Percentiles rank a stretch among this genome's conserved stretches.
Conservation (phyloP, 2,888 invertebrate species). For the Rutpela maculata region DNA sequence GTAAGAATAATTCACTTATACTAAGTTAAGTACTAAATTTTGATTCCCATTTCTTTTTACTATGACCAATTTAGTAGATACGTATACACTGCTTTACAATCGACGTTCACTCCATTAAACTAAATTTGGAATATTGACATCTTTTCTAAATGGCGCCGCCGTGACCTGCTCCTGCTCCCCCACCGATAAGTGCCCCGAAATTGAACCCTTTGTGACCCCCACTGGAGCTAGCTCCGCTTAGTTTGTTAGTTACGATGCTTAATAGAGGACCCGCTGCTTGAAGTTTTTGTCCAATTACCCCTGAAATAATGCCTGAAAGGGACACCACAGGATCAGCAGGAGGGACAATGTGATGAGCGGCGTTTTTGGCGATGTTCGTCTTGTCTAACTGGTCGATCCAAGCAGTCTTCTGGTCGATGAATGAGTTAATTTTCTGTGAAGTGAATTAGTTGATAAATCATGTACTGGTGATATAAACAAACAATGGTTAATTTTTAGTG, state of each 20-base stretch:
- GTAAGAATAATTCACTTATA: no score
- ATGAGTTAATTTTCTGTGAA: slow-evolving; percentile 87
- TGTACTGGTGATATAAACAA: not conserved
- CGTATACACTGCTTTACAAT: not conserved
- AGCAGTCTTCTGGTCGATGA: slow-evolving; percentile 87
- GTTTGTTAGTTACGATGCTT: slow-evolving; percentile 81
- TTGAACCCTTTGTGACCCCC: slow-evolving; percentile 76
- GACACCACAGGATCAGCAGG: slow-evolving; percentile 75
- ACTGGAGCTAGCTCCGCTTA: slow-evolving; percentile 75
- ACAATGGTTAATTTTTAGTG: slow-evolving; percentile 6
- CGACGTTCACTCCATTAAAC: not conserved
- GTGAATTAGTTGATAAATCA: slow-evolving; percentile 40
- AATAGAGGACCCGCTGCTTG: slow-evolving; percentile 76
- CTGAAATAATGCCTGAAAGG: slow-evolving; percentile 81
- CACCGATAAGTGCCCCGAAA: slow-evolving; percentile 75
- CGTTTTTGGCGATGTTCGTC: slow-evolving; percentile 85
- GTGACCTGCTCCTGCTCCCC: slow-evolving; percentile 63
- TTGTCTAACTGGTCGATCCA: slow-evolving; percentile 83
- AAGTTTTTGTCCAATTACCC: slow-evolving; percentile 82
- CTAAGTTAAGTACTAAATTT: no score
- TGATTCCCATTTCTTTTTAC: no score
- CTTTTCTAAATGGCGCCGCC: slow-evolving; percentile 40
- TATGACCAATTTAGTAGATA: no score
- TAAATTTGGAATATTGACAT: not conserved
- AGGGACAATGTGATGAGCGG: slow-evolving; percentile 83